These are phyloP conservation scores for Sipha maydis DNA, from an alignment of 2,888 invertebrate species.

Conservation along the genomic window DNA sequence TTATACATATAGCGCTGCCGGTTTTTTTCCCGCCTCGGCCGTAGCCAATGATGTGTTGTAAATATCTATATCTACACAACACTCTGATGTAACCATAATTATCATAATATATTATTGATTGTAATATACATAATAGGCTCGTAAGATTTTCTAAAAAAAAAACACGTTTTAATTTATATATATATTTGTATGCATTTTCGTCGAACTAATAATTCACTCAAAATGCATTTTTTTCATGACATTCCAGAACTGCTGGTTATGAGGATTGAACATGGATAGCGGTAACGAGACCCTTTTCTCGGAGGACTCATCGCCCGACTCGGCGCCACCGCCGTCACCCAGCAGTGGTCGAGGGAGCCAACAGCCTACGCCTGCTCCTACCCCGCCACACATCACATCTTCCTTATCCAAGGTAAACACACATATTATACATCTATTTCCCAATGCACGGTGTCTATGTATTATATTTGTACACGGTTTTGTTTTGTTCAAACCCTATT, in stretches of 20 bases:
- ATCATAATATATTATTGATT: conserved; percentile 5
- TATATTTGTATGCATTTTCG: neutral
- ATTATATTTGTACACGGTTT: neutral
- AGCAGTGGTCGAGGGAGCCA: conserved; percentile 67
- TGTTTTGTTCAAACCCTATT: conserved; percentile 11
- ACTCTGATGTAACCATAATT: neutral
- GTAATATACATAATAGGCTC: neutral
- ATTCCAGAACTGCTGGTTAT: conserved; percentile 65
- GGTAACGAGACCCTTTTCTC: conserved; percentile 71
- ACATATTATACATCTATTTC: neutral
- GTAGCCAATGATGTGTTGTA: conserved; percentile 4
- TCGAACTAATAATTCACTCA: neutral
- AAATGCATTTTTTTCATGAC: neutral
- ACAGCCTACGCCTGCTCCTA: conserved; percentile 66
- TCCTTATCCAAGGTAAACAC: conserved; percentile 65
- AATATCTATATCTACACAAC: neutral
- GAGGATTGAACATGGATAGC: conserved; percentile 68
- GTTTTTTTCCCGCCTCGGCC: neutral
- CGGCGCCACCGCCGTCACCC: conserved; percentile 67
- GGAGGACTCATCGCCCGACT: conserved; percentile 69
- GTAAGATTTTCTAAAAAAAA: neutral
- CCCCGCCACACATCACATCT: conserved; percentile 65
- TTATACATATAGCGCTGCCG: conserved; percentile 18
- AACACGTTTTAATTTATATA: neutral
- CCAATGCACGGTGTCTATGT: neutral